These are phyloP conservation scores for Erethizon dorsatum DNA, from an alignment of 2,797 vertebrate genomes.

Conservation along the genomic window DNA sequence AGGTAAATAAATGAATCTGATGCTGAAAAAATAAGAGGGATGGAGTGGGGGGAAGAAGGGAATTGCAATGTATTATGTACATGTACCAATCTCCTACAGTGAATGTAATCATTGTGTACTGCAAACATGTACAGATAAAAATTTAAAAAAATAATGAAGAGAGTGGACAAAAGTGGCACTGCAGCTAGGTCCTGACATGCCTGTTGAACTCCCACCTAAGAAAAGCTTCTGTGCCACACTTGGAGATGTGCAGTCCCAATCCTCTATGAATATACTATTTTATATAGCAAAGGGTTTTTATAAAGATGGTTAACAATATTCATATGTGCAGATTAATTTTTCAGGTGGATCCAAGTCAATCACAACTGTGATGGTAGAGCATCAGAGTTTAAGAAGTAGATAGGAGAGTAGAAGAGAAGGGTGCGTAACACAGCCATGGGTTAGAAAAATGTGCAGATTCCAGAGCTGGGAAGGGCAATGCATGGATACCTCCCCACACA, in stretches of 20 bases:
- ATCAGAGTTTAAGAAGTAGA: background rate
- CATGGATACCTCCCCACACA: too few species aligned
- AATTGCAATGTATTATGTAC: background rate
- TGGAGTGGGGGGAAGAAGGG: background rate
- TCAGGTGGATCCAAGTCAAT: background rate
- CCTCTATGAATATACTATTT: background rate
- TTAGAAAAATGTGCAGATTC: background rate
- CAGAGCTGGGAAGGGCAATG: background rate
- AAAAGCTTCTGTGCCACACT: background rate
- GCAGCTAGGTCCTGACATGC: too few species aligned
- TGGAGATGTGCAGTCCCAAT: background rate
- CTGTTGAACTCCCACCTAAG: background rate
- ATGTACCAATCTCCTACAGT: background rate
- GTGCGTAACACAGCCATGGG: background rate
- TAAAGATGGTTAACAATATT: background rate
- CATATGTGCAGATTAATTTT: background rate
- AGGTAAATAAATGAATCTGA: background rate
- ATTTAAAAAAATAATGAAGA: background rate
- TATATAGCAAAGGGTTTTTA: background rate
- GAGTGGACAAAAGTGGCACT: background rate
- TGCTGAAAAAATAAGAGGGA: background rate
- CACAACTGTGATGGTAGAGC: background rate
- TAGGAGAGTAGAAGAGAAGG: background rate
- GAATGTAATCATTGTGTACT: background rate
- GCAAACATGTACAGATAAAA: background rate